These are phyloP conservation scores for Drosophila pseudotakahashii DNA, from an alignment of 2,888 invertebrate genomes.

Conservation along the genomic window DNA sequence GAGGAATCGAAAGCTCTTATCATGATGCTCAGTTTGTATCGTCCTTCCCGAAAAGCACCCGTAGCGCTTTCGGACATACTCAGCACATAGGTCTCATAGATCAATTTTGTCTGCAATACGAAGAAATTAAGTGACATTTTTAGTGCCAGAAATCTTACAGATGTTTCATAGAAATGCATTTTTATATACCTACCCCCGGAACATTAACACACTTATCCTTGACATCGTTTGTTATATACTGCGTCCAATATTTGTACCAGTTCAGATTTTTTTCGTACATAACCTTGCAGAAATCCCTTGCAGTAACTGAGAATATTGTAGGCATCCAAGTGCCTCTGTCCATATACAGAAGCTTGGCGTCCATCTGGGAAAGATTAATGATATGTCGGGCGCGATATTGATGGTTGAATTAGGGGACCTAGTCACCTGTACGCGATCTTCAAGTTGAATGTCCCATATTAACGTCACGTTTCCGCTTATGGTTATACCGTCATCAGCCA, in stretches of 20 bases:
- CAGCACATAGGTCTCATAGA: neutral
- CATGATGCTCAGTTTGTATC: constrained; percentile 9
- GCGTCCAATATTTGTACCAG: constrained; percentile 3
- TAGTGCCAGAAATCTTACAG: too few species aligned
- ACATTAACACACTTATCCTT: constrained; percentile 10
- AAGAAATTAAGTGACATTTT: too few species aligned
- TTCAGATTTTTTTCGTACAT: constrained; percentile 21
- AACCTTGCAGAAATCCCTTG: constrained; percentile 13
- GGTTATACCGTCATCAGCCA: neutral
- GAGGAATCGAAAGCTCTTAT: neutral
- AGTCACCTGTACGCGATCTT: constrained; percentile 9
- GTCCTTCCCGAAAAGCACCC: neutral
- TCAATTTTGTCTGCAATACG: constrained; percentile 5
- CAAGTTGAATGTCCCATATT: constrained; percentile 2
- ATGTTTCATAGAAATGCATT: too few species aligned
- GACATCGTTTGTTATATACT: constrained; percentile 20
- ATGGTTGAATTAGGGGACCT: neutral
- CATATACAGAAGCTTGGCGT: neutral
- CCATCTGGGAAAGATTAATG: neutral
- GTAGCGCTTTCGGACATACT: rapidly evolving
- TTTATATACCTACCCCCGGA: constrained; percentile 21
- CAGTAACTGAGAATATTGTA: neutral
- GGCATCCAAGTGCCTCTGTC: constrained; percentile 16
- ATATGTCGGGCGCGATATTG: too few species aligned
- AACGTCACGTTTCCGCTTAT: neutral